phyloP scores from a whole-genome alignment of 2,888 invertebrate genomes.

The Stenchaetothrips biformis region DNA sequence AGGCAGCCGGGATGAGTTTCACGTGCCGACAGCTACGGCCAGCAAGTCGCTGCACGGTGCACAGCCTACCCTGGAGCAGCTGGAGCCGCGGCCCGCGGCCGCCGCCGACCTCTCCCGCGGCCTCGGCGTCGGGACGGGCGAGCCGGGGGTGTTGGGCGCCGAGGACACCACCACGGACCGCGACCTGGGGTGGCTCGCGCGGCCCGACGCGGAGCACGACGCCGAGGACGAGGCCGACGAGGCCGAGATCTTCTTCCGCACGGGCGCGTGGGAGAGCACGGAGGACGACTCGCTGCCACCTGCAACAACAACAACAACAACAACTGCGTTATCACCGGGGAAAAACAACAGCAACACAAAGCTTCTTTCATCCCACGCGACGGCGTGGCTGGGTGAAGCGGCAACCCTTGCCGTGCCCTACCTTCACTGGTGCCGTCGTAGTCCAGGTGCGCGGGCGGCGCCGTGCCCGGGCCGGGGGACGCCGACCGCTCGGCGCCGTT shows the following conservation, averaged over 20 bases:
- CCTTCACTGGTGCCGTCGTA: slow-evolving; percentile 15
- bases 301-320: neutral
- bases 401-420: too few relatives aligned
- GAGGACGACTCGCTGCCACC: slow-evolving; percentile 12
- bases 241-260: slow-evolving; percentile 7
- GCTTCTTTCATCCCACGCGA: too few relatives aligned
- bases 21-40: too few relatives aligned
- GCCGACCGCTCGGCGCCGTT: slow-evolving; percentile 30
- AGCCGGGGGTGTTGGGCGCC: neutral
- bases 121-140: neutral
- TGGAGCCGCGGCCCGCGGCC: slow-evolving; percentile 33
- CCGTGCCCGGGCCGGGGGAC: neutral
- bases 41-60: too few relatives aligned
- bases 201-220: neutral
- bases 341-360: too few relatives aligned
- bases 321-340: too few relatives aligned
- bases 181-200: neutral
- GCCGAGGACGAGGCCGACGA: slow-evolving; percentile 4
- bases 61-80: slow-evolving; percentile 30
- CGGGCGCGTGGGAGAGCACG: neutral
- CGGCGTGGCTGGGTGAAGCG: neutral
- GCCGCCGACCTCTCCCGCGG: slow-evolving; percentile 12
- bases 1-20: too few relatives aligned
- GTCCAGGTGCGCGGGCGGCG: slow-evolving; percentile 5
- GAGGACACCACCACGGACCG: neutral